These are phyloP conservation scores for Drepana arcuata DNA, from an alignment of 1,140 invertebrate species.

Conservation along the genomic window DNA sequence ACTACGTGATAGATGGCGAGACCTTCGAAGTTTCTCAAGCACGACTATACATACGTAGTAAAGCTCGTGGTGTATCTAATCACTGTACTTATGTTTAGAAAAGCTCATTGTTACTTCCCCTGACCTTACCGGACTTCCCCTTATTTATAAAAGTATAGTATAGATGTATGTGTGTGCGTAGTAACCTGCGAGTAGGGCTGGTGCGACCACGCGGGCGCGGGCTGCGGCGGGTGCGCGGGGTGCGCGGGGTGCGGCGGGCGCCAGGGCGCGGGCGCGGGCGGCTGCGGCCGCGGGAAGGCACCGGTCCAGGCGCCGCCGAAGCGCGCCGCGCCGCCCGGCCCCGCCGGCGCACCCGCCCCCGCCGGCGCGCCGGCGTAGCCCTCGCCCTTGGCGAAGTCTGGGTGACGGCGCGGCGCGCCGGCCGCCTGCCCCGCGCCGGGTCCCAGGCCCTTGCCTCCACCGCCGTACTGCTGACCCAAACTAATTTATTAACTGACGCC, in stretches of 20 bases:
- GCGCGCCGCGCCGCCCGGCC: constrained; percentile 23
- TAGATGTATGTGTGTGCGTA: too few species aligned
- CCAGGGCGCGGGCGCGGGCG: constrained; percentile 33
- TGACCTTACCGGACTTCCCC: too few species aligned
- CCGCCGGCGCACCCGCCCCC: constrained; percentile 19
- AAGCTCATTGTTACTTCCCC: too few species aligned
- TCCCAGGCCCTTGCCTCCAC: constrained; percentile 10
- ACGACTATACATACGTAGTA: too few species aligned
- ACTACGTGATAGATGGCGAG: too few species aligned
- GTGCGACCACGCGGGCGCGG: constrained; percentile 39
- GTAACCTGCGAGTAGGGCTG: constrained; percentile 50
- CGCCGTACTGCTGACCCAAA: constrained; percentile 32
- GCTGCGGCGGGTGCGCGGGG: constrained; percentile 27
- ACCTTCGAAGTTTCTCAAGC: too few species aligned
- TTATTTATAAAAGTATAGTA: too few species aligned
- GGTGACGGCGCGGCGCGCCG: constrained; percentile 85
- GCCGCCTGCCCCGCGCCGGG: constrained; percentile 76
- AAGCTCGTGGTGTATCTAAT: too few species aligned
- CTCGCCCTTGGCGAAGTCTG: constrained; percentile 86
- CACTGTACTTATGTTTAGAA: too few species aligned
- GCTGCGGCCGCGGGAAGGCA: constrained; percentile 35
- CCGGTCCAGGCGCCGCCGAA: constrained; percentile 39
- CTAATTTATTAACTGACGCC: too few species aligned
- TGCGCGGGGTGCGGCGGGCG: constrained; percentile 38
- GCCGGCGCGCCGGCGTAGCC: constrained; percentile 69